Conservation (phyloP, 2,888 invertebrate species). For the Drosophila subsilvestris region DNA sequence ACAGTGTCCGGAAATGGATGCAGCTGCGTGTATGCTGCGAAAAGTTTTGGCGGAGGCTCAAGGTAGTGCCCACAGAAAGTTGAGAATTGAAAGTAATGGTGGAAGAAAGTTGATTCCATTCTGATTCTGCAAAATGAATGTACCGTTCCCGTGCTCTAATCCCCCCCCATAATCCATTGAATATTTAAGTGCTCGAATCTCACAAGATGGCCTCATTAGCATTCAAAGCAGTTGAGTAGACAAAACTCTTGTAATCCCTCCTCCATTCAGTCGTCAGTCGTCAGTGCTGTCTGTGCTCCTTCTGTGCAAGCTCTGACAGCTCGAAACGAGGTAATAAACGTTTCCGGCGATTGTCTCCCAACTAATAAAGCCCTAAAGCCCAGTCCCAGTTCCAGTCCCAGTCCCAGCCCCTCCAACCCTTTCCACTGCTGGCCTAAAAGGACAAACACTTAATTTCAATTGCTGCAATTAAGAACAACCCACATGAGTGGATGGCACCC, state of each 20-base stretch:
- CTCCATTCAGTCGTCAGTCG: neutral
- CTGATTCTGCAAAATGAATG: neutral
- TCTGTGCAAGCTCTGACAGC: slow-evolving; percentile 9
- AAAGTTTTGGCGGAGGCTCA: slow-evolving; percentile 13
- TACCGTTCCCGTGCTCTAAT: neutral
- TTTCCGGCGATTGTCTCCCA: slow-evolving; percentile 46
- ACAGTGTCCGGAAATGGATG: slow-evolving; percentile 37
- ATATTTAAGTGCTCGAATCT: slow-evolving; percentile 32
- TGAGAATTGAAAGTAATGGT: slow-evolving; percentile 33
- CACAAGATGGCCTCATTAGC: slow-evolving; percentile 25
- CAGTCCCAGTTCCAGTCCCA: no score
- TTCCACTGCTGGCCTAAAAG: slow-evolving; percentile 47
- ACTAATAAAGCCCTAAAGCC: slow-evolving; percentile 61
- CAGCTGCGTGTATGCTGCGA: slow-evolving; percentile 28
- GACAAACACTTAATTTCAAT: slow-evolving; percentile 77
- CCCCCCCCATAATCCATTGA: slow-evolving; percentile 21
- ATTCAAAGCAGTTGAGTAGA: slow-evolving; percentile 40
- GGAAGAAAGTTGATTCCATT: slow-evolving; percentile 2
- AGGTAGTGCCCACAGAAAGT: slow-evolving; percentile 8
- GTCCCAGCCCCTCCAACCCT: neutral
- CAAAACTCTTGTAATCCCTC: slow-evolving; percentile 11
- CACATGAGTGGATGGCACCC: slow-evolving; percentile 46
- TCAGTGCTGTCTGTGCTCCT: neutral
- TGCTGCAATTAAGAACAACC: slow-evolving; percentile 73
- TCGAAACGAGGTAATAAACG: slow-evolving; percentile 60